Base-by-base conservation (phyloP, 2,888 invertebrate genomes). In the Cerceris ruficornis region DNA sequence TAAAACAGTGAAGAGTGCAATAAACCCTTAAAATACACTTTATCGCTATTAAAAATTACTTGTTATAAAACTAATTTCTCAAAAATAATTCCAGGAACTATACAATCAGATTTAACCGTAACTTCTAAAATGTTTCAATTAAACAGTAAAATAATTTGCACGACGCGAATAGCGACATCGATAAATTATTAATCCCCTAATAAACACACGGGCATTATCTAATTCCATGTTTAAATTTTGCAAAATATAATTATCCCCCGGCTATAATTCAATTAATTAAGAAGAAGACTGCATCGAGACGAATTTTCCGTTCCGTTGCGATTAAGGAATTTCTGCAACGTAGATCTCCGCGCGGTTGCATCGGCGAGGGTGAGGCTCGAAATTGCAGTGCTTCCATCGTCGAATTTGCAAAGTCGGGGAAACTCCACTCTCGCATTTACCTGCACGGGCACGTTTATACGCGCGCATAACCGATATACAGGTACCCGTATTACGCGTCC, bases 321-420 rank as follows among this genome's bases (percentile, higher is more conserved):
- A 69, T 69, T 68, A 42, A 61, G 76, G 77, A 77, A 75, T 77
- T 69, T 76, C 70, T 54, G 61, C 62, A 69, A 58, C 58, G 58
- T 58, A n/a, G 58, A n/a, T 41, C 28, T 28, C 41, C 17, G 58
- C 58, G 13, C n/a, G 41, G n/a, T 41, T 58, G 60, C 52, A 57
- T 62, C 42, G 62, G 52, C 66, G 59, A 62, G 52, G 46, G 49
- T 8, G 11, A 54, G 14, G 71, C 17, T 68, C 72, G 80, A 76
- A 80, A 82, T 77, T 77, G 72, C 75, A 57, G 75, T 61, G 67
- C 72, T 81, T 81, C 77, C 64, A 75, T 72, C 80, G 67, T 69
- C 70, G 58, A 72, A 75, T 81, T 81, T 82, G 74, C 57, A 49
- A 77, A 82, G 77, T 77, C 69, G 64, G 15, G 71, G 71, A 74